Conservation (phyloP, 1,140 invertebrate species). For the Probaryconus sp. region DNA sequence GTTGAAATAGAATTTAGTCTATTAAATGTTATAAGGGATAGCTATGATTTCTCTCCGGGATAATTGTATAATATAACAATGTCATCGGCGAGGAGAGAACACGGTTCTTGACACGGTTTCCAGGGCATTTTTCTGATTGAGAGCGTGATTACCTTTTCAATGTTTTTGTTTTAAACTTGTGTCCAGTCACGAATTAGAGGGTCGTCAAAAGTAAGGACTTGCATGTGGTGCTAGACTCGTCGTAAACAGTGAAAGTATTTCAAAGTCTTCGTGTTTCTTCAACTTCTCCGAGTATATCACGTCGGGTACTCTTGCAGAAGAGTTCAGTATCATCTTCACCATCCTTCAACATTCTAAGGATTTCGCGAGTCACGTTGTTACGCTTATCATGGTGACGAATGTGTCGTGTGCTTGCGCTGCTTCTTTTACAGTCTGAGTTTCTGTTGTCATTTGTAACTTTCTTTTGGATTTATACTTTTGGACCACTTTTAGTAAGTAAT, state of each 20-base stretch:
- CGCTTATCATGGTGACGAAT: conserved; percentile 30
- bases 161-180: neutral
- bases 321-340: conserved; percentile 73
- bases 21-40: too few relatives aligned
- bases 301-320: conserved; percentile 57
- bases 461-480: conserved; percentile 13
- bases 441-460: neutral
- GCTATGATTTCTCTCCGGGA: too few relatives aligned
- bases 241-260: conserved; percentile 71
- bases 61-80: too few relatives aligned
- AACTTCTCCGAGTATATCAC: conserved; percentile 71
- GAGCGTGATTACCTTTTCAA: neutral
- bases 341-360: conserved; percentile 61
- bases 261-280: conserved; percentile 68
- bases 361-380: conserved; percentile 33
- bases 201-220: conserved; percentile 32
- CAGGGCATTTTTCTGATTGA: too few relatives aligned
- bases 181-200: conserved; percentile 17
- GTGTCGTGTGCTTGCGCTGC: conserved; percentile 22
- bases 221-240: conserved; percentile 44
- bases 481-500: neutral
- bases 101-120: too few relatives aligned
- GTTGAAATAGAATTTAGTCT: too few relatives aligned
- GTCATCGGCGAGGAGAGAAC: too few relatives aligned
- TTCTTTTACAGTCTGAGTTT: neutral